Base-by-base conservation (phyloP, 2,113 vertebrate species). In the Oncorhynchus gorbuscha region DNA sequence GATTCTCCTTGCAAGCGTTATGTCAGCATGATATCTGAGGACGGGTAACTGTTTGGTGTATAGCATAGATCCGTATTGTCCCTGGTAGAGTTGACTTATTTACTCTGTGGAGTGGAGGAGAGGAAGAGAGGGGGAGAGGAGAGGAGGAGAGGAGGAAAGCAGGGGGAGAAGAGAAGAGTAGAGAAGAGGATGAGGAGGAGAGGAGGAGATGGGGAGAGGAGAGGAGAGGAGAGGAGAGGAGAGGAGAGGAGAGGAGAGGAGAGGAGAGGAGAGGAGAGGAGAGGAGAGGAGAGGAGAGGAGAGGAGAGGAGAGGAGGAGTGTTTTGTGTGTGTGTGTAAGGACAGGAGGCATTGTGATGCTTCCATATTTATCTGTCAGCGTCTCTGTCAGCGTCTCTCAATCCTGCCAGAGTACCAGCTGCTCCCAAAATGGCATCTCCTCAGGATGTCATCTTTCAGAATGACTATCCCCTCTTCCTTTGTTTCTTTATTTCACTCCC, bases 351-450 rank as follows among this genome's bases (percentile, higher is more conserved):
- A 69, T 79, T 87, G 86, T 86, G 85, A 90, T 85, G 84, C 80
- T 81, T 90, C 84, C 81, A 86, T 88, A 85, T 87, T 88, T 79
- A 85, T 78, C 79, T 80, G 73, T 67, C 65, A 51, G 22, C 32
- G 26, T 81, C 18, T 84, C 80, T 86, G 85, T 86, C 87, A 87
- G 76, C 2, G 1, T 20, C 28, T 69, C 67, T 39, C 67, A 6
- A 28, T 45, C 32, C 30, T 28, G 18, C 84, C 79, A 79, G 72
- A 71, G 73, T 67, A 90, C 88, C 88, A 88, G 85, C 87, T 90
- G 87, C 81, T 86, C 81, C 64, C 64, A 80, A 72, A 85, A 79
- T 66, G 74, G 79, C 82, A 69, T 82, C 84, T 85, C 88, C 86
- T 73, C n/a, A 48, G 75, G 88, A 70, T 76, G 68, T 80, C 81